These are phyloP conservation scores for Catamblyrhynchus diadema DNA, from an alignment of 2,797 vertebrate species.

Conservation along the genomic window DNA sequence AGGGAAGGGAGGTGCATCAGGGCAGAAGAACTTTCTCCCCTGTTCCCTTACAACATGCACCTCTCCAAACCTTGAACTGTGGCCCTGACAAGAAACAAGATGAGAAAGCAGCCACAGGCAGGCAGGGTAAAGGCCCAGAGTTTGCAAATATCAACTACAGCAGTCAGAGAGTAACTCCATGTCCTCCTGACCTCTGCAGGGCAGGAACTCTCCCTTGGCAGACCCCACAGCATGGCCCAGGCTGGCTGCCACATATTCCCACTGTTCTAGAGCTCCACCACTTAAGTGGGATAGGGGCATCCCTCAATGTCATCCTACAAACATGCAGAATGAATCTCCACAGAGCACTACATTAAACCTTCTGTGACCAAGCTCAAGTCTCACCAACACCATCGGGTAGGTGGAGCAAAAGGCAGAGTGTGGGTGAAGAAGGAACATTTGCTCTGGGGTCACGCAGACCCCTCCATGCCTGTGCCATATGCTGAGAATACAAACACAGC, in stretches of 20 bases:
- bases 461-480: accelerated
- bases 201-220: background rate
- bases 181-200: background rate
- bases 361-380: background rate
- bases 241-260: background rate
- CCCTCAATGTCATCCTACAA: background rate
- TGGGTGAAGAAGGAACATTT: accelerated
- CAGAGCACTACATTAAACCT: background rate
- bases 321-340: background rate
- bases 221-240: background rate
- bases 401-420: background rate
- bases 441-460: accelerated
- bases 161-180: background rate
- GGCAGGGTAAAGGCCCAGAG: background rate
- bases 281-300: background rate
- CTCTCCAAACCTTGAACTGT: constrained; percentile 25
- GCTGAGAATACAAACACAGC: background rate
- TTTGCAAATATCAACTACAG: background rate
- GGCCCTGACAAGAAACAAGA: background rate
- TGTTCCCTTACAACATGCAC: background rate
- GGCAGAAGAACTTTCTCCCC: background rate
- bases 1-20: background rate
- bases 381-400: background rate
- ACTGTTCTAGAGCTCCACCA: background rate
- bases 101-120: background rate